A percentile compares a stretch with the other conserved stretches of the same genome.
Evolutionary conservation across 2,113 vertebrate genomes (phyloP).

Genomic region (Alces alces): DNA sequence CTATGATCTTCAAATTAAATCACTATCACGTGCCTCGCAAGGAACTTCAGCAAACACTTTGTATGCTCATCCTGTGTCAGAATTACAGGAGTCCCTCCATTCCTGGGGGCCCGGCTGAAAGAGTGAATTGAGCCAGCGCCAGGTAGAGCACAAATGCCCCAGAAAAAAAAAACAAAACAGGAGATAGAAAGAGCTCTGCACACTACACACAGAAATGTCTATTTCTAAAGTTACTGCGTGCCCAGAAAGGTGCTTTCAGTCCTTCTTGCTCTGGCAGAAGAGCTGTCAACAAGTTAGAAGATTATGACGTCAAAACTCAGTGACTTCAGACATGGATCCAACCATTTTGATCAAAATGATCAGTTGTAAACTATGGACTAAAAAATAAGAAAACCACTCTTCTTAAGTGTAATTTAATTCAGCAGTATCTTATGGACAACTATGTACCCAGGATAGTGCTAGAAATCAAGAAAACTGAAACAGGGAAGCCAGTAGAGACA

Average conservation of each 20-base stretch:
- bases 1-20: conserved; percentile 51
- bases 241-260: background rate
- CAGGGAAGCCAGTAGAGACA: background rate
- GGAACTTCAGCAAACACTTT: background rate
- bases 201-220: background rate
- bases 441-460: background rate
- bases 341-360: background rate
- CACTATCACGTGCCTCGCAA: background rate
- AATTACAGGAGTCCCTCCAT: background rate
- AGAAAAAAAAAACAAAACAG: background rate
- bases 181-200: background rate
- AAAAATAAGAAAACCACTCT: conserved; percentile 14
- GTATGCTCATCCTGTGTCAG: background rate
- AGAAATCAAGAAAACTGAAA: background rate
- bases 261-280: background rate
- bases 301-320: background rate
- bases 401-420: background rate
- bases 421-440: background rate
- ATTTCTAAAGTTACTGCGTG: background rate
- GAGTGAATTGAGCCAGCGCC: background rate
- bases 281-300: background rate
- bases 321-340: conserved; percentile 11
- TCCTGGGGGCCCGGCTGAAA: background rate
- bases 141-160: background rate
- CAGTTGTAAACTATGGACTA: background rate